Conservation (phyloP, 2,797 vertebrate species). For the Myiotriccus ornatus region DNA sequence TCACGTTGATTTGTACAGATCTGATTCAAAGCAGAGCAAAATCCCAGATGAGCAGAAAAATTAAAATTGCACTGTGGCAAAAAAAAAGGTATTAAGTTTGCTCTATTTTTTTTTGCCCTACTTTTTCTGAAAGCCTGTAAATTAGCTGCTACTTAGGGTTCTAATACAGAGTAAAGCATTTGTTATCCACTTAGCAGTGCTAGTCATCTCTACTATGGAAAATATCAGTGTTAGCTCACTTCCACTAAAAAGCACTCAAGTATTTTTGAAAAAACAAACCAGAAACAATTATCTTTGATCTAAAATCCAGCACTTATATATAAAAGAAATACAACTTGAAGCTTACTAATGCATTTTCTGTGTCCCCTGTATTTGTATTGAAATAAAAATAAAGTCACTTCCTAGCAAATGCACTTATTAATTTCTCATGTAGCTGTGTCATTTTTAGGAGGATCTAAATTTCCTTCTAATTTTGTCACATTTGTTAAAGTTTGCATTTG, state of each 20-base stretch:
- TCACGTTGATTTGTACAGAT: background rate
- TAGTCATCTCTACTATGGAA: conserved; percentile 17
- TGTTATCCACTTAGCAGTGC: conserved; percentile 38
- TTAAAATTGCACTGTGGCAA: background rate
- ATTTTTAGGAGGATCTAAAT: background rate
- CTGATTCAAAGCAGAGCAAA: background rate
- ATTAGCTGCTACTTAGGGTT: conserved; percentile 18
- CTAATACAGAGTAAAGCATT: conserved; percentile 30
- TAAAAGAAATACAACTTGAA: conserved; percentile 25
- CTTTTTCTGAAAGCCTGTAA: conserved; percentile 38
- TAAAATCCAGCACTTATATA: conserved; percentile 10
- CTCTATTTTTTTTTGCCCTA: conserved; percentile 40
- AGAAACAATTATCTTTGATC: conserved; percentile 24
- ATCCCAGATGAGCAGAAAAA: conserved; percentile 29
- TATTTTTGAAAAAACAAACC: background rate
- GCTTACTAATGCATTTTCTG: conserved; percentile 7
- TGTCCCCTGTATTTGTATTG: background rate
- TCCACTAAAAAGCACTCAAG: conserved; percentile 16
- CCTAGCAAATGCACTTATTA: background rate
- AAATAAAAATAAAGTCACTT: conserved; percentile 31
- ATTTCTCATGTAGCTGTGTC: background rate
- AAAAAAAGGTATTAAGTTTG: background rate
- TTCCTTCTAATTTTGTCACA: background rate
- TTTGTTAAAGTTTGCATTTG: background rate
- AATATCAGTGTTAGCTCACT: conserved; percentile 10